These are phyloP conservation scores for Chlamydotis undulata DNA, from an alignment of 2,113 vertebrate genomes.

Conservation along the genomic window DNA sequence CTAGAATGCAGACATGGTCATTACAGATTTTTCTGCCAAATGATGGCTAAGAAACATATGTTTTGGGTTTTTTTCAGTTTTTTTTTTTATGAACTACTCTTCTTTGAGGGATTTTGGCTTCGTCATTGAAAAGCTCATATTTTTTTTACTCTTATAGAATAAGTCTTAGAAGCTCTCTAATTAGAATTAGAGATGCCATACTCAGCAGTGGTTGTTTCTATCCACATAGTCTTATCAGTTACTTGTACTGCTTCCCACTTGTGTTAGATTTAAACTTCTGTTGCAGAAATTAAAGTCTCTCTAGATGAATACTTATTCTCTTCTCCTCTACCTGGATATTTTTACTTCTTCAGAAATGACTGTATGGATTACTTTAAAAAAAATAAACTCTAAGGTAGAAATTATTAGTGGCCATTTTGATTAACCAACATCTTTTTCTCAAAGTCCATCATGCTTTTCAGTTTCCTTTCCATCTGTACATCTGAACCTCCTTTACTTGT, in stretches of 20 bases:
- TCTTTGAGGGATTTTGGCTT: neutral
- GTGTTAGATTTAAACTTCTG: neutral
- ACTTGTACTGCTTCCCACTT: neutral
- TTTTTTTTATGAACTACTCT: neutral
- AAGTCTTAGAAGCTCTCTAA: neutral
- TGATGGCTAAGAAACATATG: neutral
- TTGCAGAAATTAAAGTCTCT: neutral
- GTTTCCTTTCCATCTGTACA: neutral
- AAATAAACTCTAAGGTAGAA: neutral
- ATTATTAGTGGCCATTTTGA: neutral
- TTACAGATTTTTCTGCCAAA: neutral
- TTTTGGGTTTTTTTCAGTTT: fast-evolving
- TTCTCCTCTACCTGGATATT: neutral
- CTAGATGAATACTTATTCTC: neutral
- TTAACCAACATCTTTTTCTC: neutral
- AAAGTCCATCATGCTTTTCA: neutral
- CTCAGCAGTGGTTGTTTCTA: neutral
- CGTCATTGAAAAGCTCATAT: neutral
- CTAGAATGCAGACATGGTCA: neutral
- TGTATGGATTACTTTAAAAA: neutral
- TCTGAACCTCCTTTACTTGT: neutral
- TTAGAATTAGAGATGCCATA: neutral
- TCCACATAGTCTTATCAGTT: neutral
- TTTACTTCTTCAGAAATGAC: neutral
- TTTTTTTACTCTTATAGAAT: neutral